A percentile compares a stretch with the other conserved stretches of the same genome.
These are phyloP conservation scores for Zaprionus tsacasi DNA, from an alignment of 1,140 invertebrate genomes.

Conservation along the genomic window DNA sequence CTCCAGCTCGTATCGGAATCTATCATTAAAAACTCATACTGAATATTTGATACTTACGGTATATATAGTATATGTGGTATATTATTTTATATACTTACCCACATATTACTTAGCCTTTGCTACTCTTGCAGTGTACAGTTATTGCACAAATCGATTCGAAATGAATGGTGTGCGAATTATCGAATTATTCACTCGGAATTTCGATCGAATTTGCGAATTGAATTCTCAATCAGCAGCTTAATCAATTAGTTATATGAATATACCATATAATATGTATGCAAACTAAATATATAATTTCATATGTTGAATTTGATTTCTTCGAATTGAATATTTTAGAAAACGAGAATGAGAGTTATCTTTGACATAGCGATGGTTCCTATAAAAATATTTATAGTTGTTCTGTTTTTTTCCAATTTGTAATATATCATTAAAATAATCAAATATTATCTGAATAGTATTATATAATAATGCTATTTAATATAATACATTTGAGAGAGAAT, in stretches of 20 bases:
- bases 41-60: constrained; percentile 26
- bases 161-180: constrained; percentile 40
- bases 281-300: background rate
- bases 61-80: constrained; percentile 26
- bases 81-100: background rate
- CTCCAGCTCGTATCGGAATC: constrained; percentile 39
- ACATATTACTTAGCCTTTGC: background rate
- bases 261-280: background rate
- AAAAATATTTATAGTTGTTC: no score
- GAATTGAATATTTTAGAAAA: background rate
- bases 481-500: no score
- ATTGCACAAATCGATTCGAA: constrained; percentile 26
- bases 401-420: no score
- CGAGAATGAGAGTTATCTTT: background rate
- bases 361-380: no score
- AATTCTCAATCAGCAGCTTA: background rate
- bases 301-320: background rate
- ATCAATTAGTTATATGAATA: background rate
- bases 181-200: constrained; percentile 9
- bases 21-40: constrained; percentile 50
- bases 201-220: constrained; percentile 3
- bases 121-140: constrained; percentile 29
- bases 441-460: no score
- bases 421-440: no score
- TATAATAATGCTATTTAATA: no score